A percentile compares a stretch with the other conserved stretches of the same genome.
Evolutionary conservation across 2,888 invertebrate species (phyloP).

Genomic region (Eilema depressum): DNA sequence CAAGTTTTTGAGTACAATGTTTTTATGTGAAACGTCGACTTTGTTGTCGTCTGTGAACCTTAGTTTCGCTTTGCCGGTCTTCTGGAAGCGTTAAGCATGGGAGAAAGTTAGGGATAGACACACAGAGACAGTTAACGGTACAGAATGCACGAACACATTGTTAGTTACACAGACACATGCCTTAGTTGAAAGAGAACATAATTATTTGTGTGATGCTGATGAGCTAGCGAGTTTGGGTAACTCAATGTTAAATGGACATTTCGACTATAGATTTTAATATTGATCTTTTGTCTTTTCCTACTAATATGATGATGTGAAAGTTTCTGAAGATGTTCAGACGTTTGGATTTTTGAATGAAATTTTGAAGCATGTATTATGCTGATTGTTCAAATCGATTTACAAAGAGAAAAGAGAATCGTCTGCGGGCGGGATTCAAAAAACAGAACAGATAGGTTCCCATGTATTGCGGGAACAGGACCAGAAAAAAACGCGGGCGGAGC

Average conservation of each 20-base stretch:
- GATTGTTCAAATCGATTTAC: too few relatives aligned
- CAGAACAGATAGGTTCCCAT: background rate
- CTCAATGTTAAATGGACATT: background rate
- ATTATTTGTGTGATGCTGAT: constrained; percentile 14
- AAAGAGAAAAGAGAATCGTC: too few relatives aligned
- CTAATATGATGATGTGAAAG: too few relatives aligned
- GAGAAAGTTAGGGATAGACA: constrained; percentile 64
- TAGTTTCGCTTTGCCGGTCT: constrained; percentile 72
- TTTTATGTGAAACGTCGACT: constrained; percentile 79
- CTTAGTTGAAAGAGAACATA: constrained; percentile 1
- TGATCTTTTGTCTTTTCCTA: too few relatives aligned
- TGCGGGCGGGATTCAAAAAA: too few relatives aligned
- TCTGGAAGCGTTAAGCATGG: constrained; percentile 72
- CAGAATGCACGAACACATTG: constrained; percentile 43
- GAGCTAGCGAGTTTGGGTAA: background rate
- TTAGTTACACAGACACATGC: constrained; percentile 54
- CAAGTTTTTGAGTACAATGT: constrained; percentile 79
- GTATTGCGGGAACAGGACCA: background rate
- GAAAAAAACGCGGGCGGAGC: too few relatives aligned
- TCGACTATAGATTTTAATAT: too few relatives aligned
- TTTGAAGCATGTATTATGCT: too few relatives aligned
- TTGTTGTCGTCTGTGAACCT: constrained; percentile 72
- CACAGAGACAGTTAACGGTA: constrained; percentile 37
- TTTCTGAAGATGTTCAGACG: too few relatives aligned
- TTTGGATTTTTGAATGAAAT: too few relatives aligned